A percentile compares a stretch with the other conserved stretches of the same genome.
Conservation (phyloP, 2,888 invertebrate genomes). For the Platynereis dumerilii region DNA sequence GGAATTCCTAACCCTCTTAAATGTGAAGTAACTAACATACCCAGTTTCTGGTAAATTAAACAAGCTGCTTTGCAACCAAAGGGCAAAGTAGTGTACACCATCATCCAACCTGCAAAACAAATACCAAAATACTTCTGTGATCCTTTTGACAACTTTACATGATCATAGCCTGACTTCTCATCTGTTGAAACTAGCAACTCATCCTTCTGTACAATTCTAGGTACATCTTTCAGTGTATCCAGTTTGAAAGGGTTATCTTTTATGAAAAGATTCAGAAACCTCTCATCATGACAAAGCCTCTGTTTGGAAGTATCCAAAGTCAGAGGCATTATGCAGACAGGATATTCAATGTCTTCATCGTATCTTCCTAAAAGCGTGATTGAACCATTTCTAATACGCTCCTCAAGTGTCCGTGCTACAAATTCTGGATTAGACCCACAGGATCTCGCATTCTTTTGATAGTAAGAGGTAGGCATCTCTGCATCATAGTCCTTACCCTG, state of each 20-base stretch:
- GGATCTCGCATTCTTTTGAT: background rate
- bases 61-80: constrained; percentile 4
- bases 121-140: background rate
- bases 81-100: background rate
- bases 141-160: background rate
- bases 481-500: background rate
- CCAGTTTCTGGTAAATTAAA: background rate
- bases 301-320: background rate
- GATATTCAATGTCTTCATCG: background rate
- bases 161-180: constrained; percentile 5
- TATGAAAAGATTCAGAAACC: background rate
- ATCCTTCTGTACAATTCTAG: background rate
- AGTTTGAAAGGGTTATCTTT: background rate
- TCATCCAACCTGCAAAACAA: background rate
- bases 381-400: constrained; percentile 3
- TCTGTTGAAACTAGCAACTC: background rate
- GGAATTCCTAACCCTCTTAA: background rate
- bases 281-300: constrained; percentile 2
- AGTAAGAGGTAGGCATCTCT: background rate
- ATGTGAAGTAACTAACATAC: background rate
- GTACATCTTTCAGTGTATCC: background rate
- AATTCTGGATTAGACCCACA: background rate
- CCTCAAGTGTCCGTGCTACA: background rate
- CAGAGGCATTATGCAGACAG: background rate
- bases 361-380: background rate